Conservation (phyloP, 2,888 invertebrate species). For the Luperina nickerlii region DNA sequence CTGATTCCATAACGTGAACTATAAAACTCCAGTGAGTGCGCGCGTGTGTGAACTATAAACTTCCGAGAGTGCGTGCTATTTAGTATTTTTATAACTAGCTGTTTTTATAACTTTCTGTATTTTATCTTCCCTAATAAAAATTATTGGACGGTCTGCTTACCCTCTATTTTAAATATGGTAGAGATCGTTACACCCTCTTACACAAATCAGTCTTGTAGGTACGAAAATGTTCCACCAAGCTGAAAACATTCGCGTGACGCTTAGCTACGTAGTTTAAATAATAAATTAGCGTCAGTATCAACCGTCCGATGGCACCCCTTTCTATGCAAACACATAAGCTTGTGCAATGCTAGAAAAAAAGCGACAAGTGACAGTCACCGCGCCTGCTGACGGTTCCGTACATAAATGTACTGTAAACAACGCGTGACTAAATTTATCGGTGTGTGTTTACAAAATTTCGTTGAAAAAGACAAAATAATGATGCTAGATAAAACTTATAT, state of each 20-base stretch:
- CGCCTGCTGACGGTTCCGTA: slow-evolving; percentile 21
- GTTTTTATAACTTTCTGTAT: too few species aligned
- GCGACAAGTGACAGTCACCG: slow-evolving; percentile 17
- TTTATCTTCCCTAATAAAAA: too few species aligned
- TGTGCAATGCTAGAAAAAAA: slow-evolving; percentile 70
- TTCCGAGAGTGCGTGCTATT: too few species aligned
- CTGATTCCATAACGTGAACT: too few species aligned
- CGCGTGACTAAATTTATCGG: background rate
- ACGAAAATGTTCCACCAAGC: slow-evolving; percentile 36
- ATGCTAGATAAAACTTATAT: background rate
- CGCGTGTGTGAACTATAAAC: too few species aligned
- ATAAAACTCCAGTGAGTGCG: too few species aligned
- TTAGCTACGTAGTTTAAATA: slow-evolving; percentile 74
- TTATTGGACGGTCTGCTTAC: too few species aligned
- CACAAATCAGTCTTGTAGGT: slow-evolving; percentile 24
- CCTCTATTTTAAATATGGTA: too few species aligned
- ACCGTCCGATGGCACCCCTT: slow-evolving; percentile 70
- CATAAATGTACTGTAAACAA: background rate
- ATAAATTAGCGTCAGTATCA: slow-evolving; percentile 78
- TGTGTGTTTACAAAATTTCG: background rate
- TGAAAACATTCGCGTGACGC: slow-evolving; percentile 60
- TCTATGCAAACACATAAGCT: slow-evolving; percentile 76
- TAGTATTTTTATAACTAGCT: too few species aligned
- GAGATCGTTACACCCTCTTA: too few species aligned
- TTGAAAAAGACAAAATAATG: background rate